Conservation (phyloP, 2,888 invertebrate genomes). For the Amaurobius ferox region DNA sequence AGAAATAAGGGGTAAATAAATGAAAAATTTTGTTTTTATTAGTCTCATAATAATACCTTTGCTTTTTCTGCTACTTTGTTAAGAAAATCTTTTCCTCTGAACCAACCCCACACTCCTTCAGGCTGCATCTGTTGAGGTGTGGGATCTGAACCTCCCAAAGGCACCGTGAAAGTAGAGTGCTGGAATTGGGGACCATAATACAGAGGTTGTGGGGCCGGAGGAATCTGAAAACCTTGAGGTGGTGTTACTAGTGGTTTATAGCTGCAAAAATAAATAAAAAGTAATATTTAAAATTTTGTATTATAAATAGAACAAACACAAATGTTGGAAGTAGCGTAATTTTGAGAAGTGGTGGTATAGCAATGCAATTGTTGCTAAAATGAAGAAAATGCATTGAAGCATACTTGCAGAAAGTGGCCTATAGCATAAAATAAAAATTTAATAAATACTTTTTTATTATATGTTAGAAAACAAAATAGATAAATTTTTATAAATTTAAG, state of each 20-base stretch:
- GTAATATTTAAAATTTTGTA: too few relatives aligned
- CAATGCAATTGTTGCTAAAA: too few relatives aligned
- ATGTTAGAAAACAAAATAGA: too few relatives aligned
- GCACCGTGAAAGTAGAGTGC: constrained; percentile 35
- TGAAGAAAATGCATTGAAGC: too few relatives aligned
- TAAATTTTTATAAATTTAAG: too few relatives aligned
- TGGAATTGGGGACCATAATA: constrained; percentile 1
- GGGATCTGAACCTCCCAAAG: neutral
- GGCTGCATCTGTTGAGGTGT: neutral
- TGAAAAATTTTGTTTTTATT: constrained; percentile 31
- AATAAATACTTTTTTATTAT: too few relatives aligned
- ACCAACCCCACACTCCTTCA: constrained; percentile 71
- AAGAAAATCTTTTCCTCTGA: constrained; percentile 66
- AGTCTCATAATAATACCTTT: constrained; percentile 64
- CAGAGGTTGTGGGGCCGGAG: neutral
- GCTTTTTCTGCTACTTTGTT: constrained; percentile 74
- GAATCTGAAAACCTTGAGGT: constrained; percentile 10
- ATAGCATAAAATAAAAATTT: too few relatives aligned
- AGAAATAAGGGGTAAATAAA: too few relatives aligned
- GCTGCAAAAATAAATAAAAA: neutral
- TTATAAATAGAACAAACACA: too few relatives aligned
- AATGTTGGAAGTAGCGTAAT: too few relatives aligned
- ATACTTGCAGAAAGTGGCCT: too few relatives aligned
- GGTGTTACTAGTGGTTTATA: neutral
- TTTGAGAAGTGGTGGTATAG: too few relatives aligned